Evolutionary conservation across 2,797 vertebrate genomes (phyloP).

Genomic region (Delichon dasypus): DNA sequence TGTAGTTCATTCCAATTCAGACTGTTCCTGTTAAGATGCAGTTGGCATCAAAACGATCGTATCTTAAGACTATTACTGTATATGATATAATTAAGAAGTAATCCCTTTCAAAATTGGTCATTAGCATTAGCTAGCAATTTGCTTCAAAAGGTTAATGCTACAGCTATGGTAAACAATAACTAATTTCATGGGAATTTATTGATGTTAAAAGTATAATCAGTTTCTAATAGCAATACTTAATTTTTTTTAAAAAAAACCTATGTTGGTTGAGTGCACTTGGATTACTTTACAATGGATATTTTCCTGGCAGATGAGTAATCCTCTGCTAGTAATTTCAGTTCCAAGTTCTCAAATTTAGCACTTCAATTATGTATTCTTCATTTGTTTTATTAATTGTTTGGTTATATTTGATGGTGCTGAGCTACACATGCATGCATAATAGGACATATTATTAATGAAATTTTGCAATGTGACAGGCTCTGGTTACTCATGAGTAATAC

Average conservation of each 20-base stretch:
- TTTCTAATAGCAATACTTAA: slow-evolving; percentile 59
- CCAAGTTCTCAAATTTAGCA: slow-evolving; percentile 18
- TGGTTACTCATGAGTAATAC: slow-evolving; percentile 54
- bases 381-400: slow-evolving; percentile 66
- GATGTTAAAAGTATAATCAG: slow-evolving; percentile 56
- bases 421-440: slow-evolving; percentile 60
- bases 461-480: slow-evolving; percentile 36
- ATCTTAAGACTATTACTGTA: slow-evolving; percentile 9
- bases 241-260: slow-evolving; percentile 18
- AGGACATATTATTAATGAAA: slow-evolving; percentile 50
- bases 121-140: slow-evolving; percentile 58
- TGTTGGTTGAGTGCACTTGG: slow-evolving; percentile 35
- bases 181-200: slow-evolving; percentile 64
- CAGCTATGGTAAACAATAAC: slow-evolving; percentile 41
- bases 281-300: slow-evolving; percentile 51
- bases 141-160: slow-evolving; percentile 50
- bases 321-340: slow-evolving; percentile 33
- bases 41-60: slow-evolving; percentile 33
- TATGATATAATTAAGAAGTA: slow-evolving; percentile 35
- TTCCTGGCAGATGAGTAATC: slow-evolving; percentile 44
- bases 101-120: slow-evolving; percentile 57
- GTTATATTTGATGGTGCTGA: slow-evolving; percentile 51
- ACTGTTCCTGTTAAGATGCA: neutral
- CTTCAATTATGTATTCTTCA: slow-evolving; percentile 46
- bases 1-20: neutral